phyloP scores from a whole-genome alignment of 2,797 vertebrate species.

The Atherinosoma microstoma region DNA sequence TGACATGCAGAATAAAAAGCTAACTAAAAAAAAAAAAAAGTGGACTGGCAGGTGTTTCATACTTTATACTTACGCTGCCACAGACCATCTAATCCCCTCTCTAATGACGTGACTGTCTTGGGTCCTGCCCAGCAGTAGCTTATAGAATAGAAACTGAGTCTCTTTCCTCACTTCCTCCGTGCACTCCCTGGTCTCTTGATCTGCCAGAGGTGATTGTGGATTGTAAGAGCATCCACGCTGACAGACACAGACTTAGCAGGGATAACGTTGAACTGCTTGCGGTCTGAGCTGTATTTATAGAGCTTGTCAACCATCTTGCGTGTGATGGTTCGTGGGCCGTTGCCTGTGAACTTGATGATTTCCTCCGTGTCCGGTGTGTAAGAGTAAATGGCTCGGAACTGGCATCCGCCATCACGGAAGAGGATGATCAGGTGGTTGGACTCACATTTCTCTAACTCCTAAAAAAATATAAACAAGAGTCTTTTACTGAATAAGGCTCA shows the following conservation, averaged over 20 bases:
- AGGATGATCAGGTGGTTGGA: constrained; percentile 98
- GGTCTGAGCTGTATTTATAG: constrained; percentile 97
- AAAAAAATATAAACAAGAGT: neutral
- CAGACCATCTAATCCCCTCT: constrained; percentile 14
- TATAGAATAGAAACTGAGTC: constrained; percentile 30
- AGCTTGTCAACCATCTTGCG: constrained; percentile 98
- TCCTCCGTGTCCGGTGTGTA: constrained; percentile 95
- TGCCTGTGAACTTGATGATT: constrained; percentile 93
- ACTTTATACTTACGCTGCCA: constrained; percentile 22
- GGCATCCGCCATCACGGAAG: constrained; percentile 96
- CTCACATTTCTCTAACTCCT: constrained; percentile 98
- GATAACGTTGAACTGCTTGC: constrained; percentile 95
- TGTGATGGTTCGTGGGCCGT: constrained; percentile 89
- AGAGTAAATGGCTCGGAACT: constrained; percentile 94
- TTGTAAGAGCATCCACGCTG: constrained; percentile 95
- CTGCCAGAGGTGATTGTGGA: constrained; percentile 97
- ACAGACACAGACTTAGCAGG: constrained; percentile 96
- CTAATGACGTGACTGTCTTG: constrained; percentile 39
- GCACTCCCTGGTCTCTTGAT: constrained; percentile 90
- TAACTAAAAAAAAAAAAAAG: constrained; percentile 51
- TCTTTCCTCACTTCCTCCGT: constrained; percentile 81
- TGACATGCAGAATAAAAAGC: constrained; percentile 78
- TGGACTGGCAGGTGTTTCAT: constrained; percentile 46
- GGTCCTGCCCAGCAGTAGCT: constrained; percentile 70
- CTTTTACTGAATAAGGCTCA: neutral